Evolutionary conservation across 2,113 vertebrate species (phyloP), one percentile per base, ranked within the genome.

Genomic region (Aphyosemion australe): DNA sequence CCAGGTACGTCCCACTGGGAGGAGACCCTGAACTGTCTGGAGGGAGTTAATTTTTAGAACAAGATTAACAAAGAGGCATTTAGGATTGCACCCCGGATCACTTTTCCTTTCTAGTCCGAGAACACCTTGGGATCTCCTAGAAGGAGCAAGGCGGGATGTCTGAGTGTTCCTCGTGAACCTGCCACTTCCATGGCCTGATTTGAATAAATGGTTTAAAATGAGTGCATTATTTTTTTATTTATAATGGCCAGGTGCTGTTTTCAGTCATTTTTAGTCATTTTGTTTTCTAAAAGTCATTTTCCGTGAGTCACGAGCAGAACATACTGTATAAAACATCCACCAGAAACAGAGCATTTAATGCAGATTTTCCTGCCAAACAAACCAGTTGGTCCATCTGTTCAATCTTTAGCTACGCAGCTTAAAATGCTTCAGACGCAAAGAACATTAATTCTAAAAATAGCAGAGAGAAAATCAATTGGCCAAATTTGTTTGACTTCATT

Each of bases 331-430:
- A 20, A 21, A 70, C 39, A 71, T 42, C 55, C 65, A 7, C 37
- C 13, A 61, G 53, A 70, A 58, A 71, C 26, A 65, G 42, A 66
- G 53, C 19, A 13, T 69, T 65, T 64, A 32, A 45, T 5, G n/a
- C n/a, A n/a, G n/a, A n/a, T n/a, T n/a, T 19, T 34, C 21, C 21
- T 65, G 74, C 72, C 75, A 76, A 54, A 50, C 54, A 20, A 52
- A 59, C 43, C 58, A 61, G 39, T 75, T 3, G 50, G 67, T 61
- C 77, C 72, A 79, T 80, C 79, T 80, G 72, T 72, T 74, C 65
- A 5, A 52, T 46, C 53, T 58, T 48, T 60, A 12, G 14, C 64
- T 65, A 59, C 52, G 65, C 19, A 26, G 47, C 49, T 53, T 47
- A 62, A 74, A 50, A 26, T 43, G 50, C 8, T 71, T 58, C 63